phyloP scores from a whole-genome alignment of 2,888 invertebrate species.

The Cryptocephalus primarius region DNA sequence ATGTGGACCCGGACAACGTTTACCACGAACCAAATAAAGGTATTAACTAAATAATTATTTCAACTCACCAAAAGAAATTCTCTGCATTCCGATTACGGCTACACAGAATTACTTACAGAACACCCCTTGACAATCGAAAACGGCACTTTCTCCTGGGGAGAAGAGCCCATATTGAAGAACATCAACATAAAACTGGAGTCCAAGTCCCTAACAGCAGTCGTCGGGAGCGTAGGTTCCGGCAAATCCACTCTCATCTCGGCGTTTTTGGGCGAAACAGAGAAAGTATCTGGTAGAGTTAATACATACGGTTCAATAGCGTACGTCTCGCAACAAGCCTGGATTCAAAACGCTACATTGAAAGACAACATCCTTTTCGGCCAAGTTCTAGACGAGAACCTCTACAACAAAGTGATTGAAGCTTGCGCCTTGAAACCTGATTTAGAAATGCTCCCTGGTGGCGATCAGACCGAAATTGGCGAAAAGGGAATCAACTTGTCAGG shows the following conservation, averaged over 20 bases:
- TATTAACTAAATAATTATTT: conserved; percentile 35
- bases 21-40: conserved; percentile 63
- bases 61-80: background rate
- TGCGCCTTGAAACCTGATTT: conserved; percentile 41
- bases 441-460: conserved; percentile 41
- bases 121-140: conserved; percentile 76
- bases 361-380: conserved; percentile 43
- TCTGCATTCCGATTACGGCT: background rate
- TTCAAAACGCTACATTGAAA: conserved; percentile 83
- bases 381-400: conserved; percentile 22
- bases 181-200: conserved; percentile 61
- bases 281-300: conserved; percentile 67
- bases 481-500: conserved; percentile 60
- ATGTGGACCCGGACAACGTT: conserved; percentile 68
- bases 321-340: conserved; percentile 95
- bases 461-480: conserved; percentile 46
- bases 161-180: conserved; percentile 57
- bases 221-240: conserved; percentile 80
- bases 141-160: conserved; percentile 84
- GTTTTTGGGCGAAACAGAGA: conserved; percentile 84
- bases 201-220: conserved; percentile 67
- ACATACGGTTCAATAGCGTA: conserved; percentile 62
- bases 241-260: conserved; percentile 85
- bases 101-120: conserved; percentile 35
- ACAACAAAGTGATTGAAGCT: conserved; percentile 23